These are phyloP conservation scores for Erethizon dorsatum DNA, from an alignment of 2,797 vertebrate genomes.

Conservation along the genomic window DNA sequence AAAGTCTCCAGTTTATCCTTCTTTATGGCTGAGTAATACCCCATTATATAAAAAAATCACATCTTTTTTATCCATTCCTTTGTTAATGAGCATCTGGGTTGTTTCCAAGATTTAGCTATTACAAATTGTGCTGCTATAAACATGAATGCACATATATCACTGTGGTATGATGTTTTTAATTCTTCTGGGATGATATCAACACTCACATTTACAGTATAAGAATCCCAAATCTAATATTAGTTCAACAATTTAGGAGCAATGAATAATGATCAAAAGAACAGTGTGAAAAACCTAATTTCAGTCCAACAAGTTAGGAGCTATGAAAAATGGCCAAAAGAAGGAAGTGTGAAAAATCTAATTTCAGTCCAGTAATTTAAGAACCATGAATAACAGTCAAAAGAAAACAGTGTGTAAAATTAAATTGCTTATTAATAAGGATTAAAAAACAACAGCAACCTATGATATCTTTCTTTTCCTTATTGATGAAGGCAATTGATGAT, in stretches of 20 bases:
- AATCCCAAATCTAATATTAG: background rate
- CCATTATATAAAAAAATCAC: no score
- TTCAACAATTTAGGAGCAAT: background rate
- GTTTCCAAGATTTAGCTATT: no score
- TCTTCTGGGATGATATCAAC: background rate
- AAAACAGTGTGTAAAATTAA: constrained; percentile 49
- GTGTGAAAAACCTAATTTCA: constrained; percentile 38
- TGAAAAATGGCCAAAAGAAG: constrained; percentile 14
- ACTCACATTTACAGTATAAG: background rate
- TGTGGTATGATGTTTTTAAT: no score
- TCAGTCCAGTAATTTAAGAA: background rate
- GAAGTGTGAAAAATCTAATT: constrained; percentile 39
- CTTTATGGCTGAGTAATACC: no score
- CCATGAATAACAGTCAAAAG: constrained; percentile 24
- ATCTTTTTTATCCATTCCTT: no score
- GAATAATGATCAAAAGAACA: constrained; percentile 32
- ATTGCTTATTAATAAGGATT: background rate
- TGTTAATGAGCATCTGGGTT: no score
- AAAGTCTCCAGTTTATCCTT: no score
- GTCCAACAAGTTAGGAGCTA: background rate
- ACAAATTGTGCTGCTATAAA: no score
- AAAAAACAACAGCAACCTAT: background rate
- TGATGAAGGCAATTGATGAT: background rate
- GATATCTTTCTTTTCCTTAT: background rate
- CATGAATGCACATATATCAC: no score